A percentile compares a stretch with the other conserved stretches of the same genome.
Conservation (phyloP, 2,888 invertebrate species). For the Metalampra italica region DNA sequence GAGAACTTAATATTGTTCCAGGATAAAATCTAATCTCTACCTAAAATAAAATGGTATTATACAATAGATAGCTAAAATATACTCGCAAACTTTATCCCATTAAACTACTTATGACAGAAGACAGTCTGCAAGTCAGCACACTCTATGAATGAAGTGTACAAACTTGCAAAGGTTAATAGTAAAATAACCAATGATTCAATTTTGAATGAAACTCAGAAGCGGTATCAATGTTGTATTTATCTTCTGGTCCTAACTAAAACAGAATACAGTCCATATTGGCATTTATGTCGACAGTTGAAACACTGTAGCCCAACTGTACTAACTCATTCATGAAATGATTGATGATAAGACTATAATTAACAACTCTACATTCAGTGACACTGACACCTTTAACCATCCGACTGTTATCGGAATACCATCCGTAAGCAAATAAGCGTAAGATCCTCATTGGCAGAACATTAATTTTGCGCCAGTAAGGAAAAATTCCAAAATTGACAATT, state of each 20-base stretch:
- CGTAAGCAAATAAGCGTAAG: conserved; percentile 34
- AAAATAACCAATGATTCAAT: no score
- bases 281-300: background rate
- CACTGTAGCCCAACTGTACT: background rate
- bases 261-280: background rate
- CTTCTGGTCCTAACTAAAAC: background rate
- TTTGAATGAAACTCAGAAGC: no score
- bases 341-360: conserved; percentile 65
- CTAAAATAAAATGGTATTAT: no score
- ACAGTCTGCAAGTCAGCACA: no score
- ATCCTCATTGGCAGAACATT: conserved; percentile 24
- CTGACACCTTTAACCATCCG: conserved; percentile 23
- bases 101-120: no score
- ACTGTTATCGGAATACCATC: conserved; percentile 31
- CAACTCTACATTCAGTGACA: conserved; percentile 28
- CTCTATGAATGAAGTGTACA: no score
- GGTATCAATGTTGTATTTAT: no score
- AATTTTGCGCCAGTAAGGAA: conserved; percentile 27
- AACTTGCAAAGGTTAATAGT: no score
- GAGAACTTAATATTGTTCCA: no score
- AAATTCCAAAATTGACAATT: conserved; percentile 64
- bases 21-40: no score
- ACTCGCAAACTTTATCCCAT: no score
- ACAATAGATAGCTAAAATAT: no score
- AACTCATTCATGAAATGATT: conserved; percentile 26